These are phyloP conservation scores for Myathropa florea DNA, from an alignment of 2,888 invertebrate genomes.

Conservation along the genomic window DNA sequence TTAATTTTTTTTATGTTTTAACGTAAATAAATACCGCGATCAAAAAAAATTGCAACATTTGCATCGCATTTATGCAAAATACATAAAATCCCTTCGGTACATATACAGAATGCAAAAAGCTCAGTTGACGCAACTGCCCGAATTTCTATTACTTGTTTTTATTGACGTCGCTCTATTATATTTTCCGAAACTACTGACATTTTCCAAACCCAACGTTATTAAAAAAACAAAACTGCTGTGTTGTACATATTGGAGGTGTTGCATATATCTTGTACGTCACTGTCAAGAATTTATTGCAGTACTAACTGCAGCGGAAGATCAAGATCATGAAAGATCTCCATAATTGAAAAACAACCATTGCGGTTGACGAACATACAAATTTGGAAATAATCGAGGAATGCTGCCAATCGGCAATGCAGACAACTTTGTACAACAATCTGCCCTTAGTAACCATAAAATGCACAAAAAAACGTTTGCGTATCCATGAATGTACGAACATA, in stretches of 20 bases:
- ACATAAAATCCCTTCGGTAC: too few species aligned
- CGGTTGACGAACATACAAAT: constrained; percentile 36
- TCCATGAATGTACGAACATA: background rate
- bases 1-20: too few species aligned
- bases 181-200: too few species aligned
- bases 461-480: constrained; percentile 19
- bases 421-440: constrained; percentile 16
- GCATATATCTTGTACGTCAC: background rate
- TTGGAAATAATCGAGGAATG: constrained; percentile 52
- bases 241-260: background rate
- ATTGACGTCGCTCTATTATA: too few species aligned
- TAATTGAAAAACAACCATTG: constrained; percentile 50
- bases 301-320: constrained; percentile 35
- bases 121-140: too few species aligned
- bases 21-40: too few species aligned
- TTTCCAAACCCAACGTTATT: too few species aligned
- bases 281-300: constrained; percentile 5
- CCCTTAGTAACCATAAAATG: constrained; percentile 24
- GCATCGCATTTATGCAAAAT: too few species aligned
- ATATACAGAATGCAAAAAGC: too few species aligned
- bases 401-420: constrained; percentile 43
- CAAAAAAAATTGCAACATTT: too few species aligned
- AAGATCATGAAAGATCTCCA: constrained; percentile 42
- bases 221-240: too few species aligned
- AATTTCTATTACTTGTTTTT: too few species aligned